Evolutionary conservation across 2,797 vertebrate genomes (phyloP).

Genomic region (Carduelis carduelis): DNA sequence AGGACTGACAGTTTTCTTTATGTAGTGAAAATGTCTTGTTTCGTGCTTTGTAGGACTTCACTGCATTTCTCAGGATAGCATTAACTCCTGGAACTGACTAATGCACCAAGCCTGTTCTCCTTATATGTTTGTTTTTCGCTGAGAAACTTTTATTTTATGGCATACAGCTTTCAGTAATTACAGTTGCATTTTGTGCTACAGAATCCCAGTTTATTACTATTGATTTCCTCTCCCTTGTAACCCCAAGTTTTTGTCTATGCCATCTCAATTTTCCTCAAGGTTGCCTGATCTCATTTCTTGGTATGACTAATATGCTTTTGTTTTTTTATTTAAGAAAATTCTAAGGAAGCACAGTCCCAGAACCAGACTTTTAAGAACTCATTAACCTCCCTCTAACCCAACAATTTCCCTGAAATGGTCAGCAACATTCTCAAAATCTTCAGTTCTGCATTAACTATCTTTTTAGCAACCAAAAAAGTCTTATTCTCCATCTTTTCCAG

Average conservation of each 20-base stretch:
- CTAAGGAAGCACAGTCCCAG: neutral
- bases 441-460: neutral
- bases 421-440: neutral
- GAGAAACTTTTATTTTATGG: neutral
- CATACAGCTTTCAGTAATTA: neutral
- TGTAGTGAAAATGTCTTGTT: neutral
- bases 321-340: neutral
- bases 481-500: neutral
- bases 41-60: neutral
- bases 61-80: neutral
- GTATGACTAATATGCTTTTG: neutral
- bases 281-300: neutral
- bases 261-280: neutral
- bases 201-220: neutral
- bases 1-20: neutral
- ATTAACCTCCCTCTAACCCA: neutral
- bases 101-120: neutral
- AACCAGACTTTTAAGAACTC: neutral
- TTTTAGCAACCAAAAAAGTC: neutral
- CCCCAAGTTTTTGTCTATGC: neutral
- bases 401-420: neutral
- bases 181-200: neutral
- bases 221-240: neutral
- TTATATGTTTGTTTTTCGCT: neutral
- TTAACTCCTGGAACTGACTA: neutral